Base-by-base conservation (phyloP, 2,113 vertebrate genomes). In the Columba livia region DNA sequence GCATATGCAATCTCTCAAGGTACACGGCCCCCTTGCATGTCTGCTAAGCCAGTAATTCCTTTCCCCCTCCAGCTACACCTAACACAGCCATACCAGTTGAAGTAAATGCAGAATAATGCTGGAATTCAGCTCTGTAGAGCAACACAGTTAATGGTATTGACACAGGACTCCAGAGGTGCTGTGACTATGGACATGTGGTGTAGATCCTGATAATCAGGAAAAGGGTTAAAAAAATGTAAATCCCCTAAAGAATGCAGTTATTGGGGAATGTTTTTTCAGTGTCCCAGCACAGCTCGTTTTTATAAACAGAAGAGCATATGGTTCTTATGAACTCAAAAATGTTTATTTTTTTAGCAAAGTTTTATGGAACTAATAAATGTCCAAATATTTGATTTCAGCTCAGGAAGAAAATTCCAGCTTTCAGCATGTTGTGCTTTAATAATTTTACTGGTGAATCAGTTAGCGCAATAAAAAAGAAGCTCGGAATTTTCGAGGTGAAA, bases 281-380 rank as follows among this genome's bases (percentile, higher is more conserved):
- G 62, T 91, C 91, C 88, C 75, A 85, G 51, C 66, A 78, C 86
- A 87, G 78, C 67, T 91, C 82, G 54, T 95, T 95, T 88, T 95
- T 90, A 92, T 90, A 96, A 97, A 96, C 89, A 90, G 85, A 75
- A 64, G 78, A 94, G 79, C 95, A 91, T 91, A 90, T 96, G 97
- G 95, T 96, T 97, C 96, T 96, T 94, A 94, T 90, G 85, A 97
- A 97, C 86, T 94, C 82, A 89, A 71, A 87, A 87, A 81, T 96
- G 89, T 93, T 96, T 96, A 91, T 97, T 97, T 96, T 97, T 94
- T 92, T 92, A 96, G 86, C 70, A 96, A 32, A 9, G 58, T 95
- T 97, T 96, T 94, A 97, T 92, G 92, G 96, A 95, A 89, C 89
- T 93, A 97, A 96, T 95, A 95, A 96, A 95, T 90, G 92, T 95